Evolutionary conservation across 2,888 invertebrate species (phyloP), one percentile per base, ranked within the genome.

Genomic region (Mactromeris polynyma): DNA sequence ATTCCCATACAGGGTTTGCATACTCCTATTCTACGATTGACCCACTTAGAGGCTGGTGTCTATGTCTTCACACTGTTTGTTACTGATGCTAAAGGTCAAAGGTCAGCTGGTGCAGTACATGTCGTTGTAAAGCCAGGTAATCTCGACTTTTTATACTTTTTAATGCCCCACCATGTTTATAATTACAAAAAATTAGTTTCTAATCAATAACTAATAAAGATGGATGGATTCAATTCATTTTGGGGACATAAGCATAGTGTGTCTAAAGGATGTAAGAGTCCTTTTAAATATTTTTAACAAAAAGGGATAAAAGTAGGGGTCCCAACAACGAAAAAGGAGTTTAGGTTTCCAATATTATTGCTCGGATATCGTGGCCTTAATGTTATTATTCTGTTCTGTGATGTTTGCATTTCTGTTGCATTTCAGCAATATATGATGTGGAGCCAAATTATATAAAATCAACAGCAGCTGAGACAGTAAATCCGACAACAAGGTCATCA

Each of bases 91-190:
- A 42, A 19, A 11, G 86, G 86, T 14, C 46, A 81, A 36, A 51
- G n/a, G 17, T 73, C 81, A 26, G 3, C 36, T 7, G 33, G 51
- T 38, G 42, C 54, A 6, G 77, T 77, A 0, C 86, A 77, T 54
- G 81, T 86, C 7, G 2, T 26, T 7, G 86, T 86, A 21, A 77
- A 81, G 77, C 77, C 73, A 86, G 86, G 86, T 86, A 86, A 40
- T 17, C 1, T 46, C 40, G 38, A 58, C 42, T 11, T 26, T n/a
- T 46, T 7, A 7, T 46, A 17, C 3, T 46, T 11, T 46, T 9
- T 46, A 46, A 17, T 46, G 40, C 11, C n/a, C n/a, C n/a, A n/a
- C n/a, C n/a, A n/a, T n/a, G n/a, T n/a, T n/a, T n/a, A n/a, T n/a
- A n/a, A n/a, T n/a, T n/a, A n/a, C n/a, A n/a, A n/a, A n/a, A n/a